Evolutionary conservation across 2,113 vertebrate species (phyloP).

Genomic region (Grallaria varia): DNA sequence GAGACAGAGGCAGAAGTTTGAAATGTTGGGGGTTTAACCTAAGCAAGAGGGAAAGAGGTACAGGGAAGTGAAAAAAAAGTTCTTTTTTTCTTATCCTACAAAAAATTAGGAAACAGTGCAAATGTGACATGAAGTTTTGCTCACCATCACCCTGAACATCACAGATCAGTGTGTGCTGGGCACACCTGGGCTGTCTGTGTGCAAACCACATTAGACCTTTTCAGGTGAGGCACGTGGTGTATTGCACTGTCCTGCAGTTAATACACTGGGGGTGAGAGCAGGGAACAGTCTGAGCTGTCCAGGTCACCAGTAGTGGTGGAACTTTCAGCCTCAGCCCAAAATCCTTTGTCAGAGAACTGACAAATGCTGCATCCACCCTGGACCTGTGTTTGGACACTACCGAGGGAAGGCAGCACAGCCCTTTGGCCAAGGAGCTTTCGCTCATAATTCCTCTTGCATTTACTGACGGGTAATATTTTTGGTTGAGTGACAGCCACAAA

Average conservation of each 20-base stretch:
- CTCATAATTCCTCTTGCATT: neutral
- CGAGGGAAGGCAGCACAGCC: neutral
- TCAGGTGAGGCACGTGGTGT: neutral
- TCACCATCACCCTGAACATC: neutral
- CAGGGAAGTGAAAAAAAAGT: neutral
- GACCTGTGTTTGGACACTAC: neutral
- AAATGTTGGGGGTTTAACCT: neutral
- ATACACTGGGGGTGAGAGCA: neutral
- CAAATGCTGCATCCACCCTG: accelerated
- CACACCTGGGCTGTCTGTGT: neutral
- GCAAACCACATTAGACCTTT: neutral
- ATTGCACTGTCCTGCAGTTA: neutral
- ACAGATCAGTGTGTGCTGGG: neutral
- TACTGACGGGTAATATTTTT: neutral
- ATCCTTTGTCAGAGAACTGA: neutral
- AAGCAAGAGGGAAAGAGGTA: neutral
- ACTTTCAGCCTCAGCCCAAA: neutral
- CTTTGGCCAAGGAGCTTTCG: neutral
- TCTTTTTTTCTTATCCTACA: neutral
- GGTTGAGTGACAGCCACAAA: neutral
- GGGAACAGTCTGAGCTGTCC: neutral
- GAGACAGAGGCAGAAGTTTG: neutral
- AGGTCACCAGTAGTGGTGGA: neutral
- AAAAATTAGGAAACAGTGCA: neutral
- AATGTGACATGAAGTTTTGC: neutral